phyloP scores from a whole-genome alignment of 2,113 vertebrate species.

The Chascanopsetta lugubris region DNA sequence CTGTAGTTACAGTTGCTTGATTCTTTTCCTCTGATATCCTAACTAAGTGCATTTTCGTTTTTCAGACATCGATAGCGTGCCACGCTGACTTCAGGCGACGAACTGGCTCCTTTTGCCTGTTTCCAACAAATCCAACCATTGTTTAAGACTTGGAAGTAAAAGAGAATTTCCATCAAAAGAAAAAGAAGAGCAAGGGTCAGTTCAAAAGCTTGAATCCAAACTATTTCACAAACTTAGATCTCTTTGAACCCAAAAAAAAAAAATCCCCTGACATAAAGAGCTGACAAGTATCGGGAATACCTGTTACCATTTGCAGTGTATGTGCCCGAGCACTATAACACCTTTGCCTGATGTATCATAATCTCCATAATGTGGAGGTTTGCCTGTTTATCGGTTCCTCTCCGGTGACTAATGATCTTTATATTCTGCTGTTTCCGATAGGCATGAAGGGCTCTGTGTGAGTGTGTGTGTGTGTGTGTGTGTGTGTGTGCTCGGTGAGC shows the following conservation, averaged over 20 bases:
- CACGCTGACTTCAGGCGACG: background rate
- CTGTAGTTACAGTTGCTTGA: no score
- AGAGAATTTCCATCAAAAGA: constrained; percentile 32
- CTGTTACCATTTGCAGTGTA: constrained; percentile 1
- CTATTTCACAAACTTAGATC: constrained; percentile 11
- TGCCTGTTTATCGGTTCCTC: constrained; percentile 8
- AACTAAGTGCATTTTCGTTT: background rate
- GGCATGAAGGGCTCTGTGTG: constrained; percentile 41
- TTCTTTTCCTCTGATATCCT: background rate
- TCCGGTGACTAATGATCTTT: constrained; percentile 40
- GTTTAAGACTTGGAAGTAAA: constrained; percentile 5
- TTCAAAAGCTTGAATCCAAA: constrained; percentile 19
- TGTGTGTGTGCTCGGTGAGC: constrained; percentile 51
- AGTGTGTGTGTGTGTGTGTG: no score
- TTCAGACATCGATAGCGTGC: background rate
- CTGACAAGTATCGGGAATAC: constrained; percentile 4
- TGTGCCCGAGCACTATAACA: constrained; percentile 26
- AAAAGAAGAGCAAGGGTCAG: constrained; percentile 14
- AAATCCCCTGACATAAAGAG: background rate
- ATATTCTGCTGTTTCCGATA: constrained; percentile 53
- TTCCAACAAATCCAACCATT: constrained; percentile 9
- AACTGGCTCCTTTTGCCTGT: constrained; percentile 4
- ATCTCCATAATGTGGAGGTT: background rate
- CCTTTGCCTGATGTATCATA: background rate
- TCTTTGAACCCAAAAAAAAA: constrained; percentile 23